phyloP scores from a whole-genome alignment of 2,888 invertebrate genomes.

The Tetragonula carbonaria region DNA sequence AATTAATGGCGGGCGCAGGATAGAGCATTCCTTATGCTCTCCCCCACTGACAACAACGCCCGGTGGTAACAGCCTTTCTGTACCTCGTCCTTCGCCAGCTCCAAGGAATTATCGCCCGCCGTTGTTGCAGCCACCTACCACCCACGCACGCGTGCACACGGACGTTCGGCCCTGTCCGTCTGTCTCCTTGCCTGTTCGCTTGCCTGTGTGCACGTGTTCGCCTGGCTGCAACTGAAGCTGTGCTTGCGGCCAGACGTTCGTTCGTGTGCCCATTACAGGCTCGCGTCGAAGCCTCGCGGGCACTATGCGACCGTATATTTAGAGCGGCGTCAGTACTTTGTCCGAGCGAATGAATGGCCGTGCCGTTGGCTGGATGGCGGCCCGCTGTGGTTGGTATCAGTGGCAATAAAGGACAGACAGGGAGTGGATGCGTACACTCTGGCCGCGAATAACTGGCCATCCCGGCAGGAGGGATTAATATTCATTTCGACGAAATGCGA shows the following conservation, averaged over 20 bases:
- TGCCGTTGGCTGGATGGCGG: conserved; percentile 69
- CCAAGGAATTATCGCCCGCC: conserved; percentile 68
- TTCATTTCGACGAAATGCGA: conserved; percentile 46
- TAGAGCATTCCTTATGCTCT: conserved; percentile 65
- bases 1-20: conserved; percentile 67
- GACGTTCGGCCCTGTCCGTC: neutral
- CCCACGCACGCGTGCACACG: neutral
- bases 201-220: neutral
- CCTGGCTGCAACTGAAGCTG: conserved; percentile 12
- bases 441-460: conserved; percentile 32
- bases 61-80: conserved; percentile 70
- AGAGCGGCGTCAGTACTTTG: conserved; percentile 80
- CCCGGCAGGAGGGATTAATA: conserved; percentile 41
- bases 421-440: conserved; percentile 50
- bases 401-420: conserved; percentile 73
- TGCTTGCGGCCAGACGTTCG: conserved; percentile 8
- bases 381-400: conserved; percentile 61
- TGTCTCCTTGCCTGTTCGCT: neutral
- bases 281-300: conserved; percentile 48
- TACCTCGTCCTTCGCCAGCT: conserved; percentile 63
- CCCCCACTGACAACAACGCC: conserved; percentile 65
- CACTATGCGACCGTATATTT: conserved; percentile 75
- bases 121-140: conserved; percentile 34
- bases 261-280: conserved; percentile 28
- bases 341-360: conserved; percentile 78